phyloP scores from a whole-genome alignment of 2,888 invertebrate species.

The Cantharis rufa region DNA sequence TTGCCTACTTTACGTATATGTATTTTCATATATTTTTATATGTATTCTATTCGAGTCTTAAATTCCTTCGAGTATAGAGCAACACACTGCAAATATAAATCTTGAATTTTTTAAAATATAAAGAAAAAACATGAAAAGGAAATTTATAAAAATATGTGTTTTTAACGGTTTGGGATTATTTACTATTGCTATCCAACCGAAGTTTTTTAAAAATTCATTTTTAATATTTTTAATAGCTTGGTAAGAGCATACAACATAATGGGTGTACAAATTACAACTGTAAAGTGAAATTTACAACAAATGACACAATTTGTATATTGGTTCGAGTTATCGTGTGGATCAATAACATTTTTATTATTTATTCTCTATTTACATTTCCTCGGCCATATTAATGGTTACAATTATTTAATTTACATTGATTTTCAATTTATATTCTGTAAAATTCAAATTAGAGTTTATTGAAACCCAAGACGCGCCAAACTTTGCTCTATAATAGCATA shows the following conservation, averaged over 20 bases:
- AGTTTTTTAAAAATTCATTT: not conserved
- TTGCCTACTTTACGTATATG: constrained; percentile 29
- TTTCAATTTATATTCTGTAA: too few relatives aligned
- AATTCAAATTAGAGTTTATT: too few relatives aligned
- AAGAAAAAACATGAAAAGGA: constrained; percentile 43
- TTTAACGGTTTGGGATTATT: constrained; percentile 43
- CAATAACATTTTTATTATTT: not conserved
- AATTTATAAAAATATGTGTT: constrained; percentile 45
- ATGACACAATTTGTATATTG: not conserved
- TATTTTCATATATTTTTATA: constrained; percentile 36
- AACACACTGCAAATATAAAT: constrained; percentile 43
- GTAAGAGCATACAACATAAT: too few relatives aligned
- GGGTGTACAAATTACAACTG: not conserved
- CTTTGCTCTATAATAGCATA: too few relatives aligned
- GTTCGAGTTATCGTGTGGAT: not conserved
- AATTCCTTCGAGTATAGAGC: constrained; percentile 36
- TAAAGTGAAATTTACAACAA: not conserved
- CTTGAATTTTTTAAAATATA: constrained; percentile 39
- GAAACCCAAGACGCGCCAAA: too few relatives aligned
- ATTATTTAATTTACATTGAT: too few relatives aligned
- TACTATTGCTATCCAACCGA: constrained; percentile 36
- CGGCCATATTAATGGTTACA: too few relatives aligned
- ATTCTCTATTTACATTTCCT: too few relatives aligned
- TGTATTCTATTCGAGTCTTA: constrained; percentile 31
- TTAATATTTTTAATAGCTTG: not conserved